Conservation (phyloP, 1,140 invertebrate species). For the Arctopsyche grandis region DNA sequence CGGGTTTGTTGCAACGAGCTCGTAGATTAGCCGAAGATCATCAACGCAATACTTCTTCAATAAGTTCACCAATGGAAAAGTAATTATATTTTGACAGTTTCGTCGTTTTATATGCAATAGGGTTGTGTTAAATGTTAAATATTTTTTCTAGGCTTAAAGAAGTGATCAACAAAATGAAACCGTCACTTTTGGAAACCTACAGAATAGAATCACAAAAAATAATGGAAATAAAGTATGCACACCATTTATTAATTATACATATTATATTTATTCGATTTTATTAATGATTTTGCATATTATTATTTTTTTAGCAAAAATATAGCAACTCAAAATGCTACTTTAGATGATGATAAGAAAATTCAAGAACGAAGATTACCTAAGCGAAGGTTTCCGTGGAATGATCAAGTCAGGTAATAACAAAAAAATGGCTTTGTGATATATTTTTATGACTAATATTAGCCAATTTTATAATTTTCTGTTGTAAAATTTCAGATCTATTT, state of each 20-base stretch:
- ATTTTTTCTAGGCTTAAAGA: slow-evolving; percentile 60
- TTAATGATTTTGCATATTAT: background rate
- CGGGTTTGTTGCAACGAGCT: slow-evolving; percentile 48
- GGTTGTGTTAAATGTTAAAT: background rate
- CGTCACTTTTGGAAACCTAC: slow-evolving; percentile 61
- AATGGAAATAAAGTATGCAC: slow-evolving; percentile 46
- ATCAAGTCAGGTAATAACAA: slow-evolving; percentile 54
- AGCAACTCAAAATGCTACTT: slow-evolving; percentile 43
- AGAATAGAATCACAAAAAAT: slow-evolving; percentile 60
- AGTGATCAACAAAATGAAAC: slow-evolving; percentile 63
- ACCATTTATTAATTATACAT: background rate
- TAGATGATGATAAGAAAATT: slow-evolving; percentile 52
- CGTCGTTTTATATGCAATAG: background rate
- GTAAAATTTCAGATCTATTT: slow-evolving; percentile 53
- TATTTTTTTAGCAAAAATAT: slow-evolving; percentile 59
- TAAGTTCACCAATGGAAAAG: slow-evolving; percentile 12
- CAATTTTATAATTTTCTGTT: slow-evolving; percentile 17
- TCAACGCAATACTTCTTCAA: slow-evolving; percentile 2
- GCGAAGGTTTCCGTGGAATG: slow-evolving; percentile 62
- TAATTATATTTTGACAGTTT: background rate
- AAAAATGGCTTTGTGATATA: too few relatives aligned
- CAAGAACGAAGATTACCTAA: slow-evolving; percentile 61
- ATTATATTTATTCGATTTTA: too few relatives aligned
- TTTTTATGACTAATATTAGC: background rate
- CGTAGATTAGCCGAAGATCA: slow-evolving; percentile 47